Base-by-base conservation (phyloP, 2,797 vertebrate species). In the Diceros bicornis region DNA sequence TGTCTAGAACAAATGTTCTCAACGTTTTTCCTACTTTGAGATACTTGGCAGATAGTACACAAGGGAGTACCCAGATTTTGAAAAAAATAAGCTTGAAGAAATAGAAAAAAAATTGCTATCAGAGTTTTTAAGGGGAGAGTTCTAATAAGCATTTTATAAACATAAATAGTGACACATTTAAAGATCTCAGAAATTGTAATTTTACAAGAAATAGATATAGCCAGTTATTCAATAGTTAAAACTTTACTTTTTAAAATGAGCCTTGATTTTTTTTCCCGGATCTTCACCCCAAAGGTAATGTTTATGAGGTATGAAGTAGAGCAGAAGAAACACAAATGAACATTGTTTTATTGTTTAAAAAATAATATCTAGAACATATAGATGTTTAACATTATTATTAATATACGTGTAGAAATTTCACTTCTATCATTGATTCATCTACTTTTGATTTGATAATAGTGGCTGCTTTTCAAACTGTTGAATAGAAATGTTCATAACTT, bases 271-370 rank as follows among this genome's bases (percentile, higher is more conserved):
- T 95, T 96, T 90, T 95, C 52, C 68, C 16, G 93, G 34, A 68
- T 82, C 57, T 85, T 71, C 23, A 20, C n/a, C 47, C 47, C 47
- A 89, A 96, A 95, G 11, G 10, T 87, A 91, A 78, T 79, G 14
- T 92, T 95, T 95, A 17, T 91, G 68, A 85, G 41, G 9, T 90
- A 59, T 44, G 0, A 89, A 94, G 37, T 34, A 92, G 29, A 91
- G 18, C 82, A 93, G 64, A 89, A 85, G 50, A 95, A 96, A 72
- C 25, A 85, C 66, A 92, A 90, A 75, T 82, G 10, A 72, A 62
- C 23, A 78, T 97, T 78, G 74, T 62, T 64, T 87, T 55, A 61
- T 72, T 71, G n/a, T 89, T 96, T 88, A 84, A 90, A 95, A 96
- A 79, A 59, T 93, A 91, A 78, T 57, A 57, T 34, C 11, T 87